A percentile compares a stretch with the other conserved stretches of the same genome.
These are phyloP conservation scores for Pantherophis alleghaniensis DNA, from an alignment of 2,797 vertebrate species.

Conservation along the genomic window DNA sequence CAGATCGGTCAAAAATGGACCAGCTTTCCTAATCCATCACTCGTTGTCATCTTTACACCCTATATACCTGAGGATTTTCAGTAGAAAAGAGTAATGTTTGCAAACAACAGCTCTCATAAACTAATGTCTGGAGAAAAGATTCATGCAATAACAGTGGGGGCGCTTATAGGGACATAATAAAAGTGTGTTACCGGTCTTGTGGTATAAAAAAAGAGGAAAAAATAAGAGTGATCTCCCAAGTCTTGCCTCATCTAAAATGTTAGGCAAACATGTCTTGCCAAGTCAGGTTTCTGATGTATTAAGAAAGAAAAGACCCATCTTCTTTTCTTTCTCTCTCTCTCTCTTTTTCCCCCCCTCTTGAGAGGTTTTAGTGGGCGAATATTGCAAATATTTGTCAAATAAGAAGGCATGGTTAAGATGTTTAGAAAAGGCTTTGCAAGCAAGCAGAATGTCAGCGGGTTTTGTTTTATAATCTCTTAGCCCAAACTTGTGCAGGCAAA, in stretches of 20 bases:
- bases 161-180: fast-evolving
- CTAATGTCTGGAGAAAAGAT: background rate
- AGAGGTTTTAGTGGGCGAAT: background rate
- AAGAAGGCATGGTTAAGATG: background rate
- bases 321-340: background rate
- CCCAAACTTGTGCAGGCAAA: constrained; percentile 35
- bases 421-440: constrained; percentile 26
- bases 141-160: fast-evolving
- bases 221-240: background rate
- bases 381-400: constrained; percentile 38
- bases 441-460: constrained; percentile 41
- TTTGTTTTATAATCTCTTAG: background rate
- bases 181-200: background rate
- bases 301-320: background rate
- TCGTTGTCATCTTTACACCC: background rate
- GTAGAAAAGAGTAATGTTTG: background rate
- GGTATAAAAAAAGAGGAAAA: background rate
- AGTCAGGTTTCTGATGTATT: background rate
- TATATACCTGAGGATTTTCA: background rate
- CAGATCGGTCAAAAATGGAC: background rate
- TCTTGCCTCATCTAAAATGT: background rate
- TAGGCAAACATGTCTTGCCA: background rate
- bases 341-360: fast-evolving
- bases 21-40: background rate
- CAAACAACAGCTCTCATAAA: background rate